A percentile compares a stretch with the other conserved stretches of the same genome.
Evolutionary conservation across 2,888 invertebrate species (phyloP).

Genomic region (Ennomos quercinarius): DNA sequence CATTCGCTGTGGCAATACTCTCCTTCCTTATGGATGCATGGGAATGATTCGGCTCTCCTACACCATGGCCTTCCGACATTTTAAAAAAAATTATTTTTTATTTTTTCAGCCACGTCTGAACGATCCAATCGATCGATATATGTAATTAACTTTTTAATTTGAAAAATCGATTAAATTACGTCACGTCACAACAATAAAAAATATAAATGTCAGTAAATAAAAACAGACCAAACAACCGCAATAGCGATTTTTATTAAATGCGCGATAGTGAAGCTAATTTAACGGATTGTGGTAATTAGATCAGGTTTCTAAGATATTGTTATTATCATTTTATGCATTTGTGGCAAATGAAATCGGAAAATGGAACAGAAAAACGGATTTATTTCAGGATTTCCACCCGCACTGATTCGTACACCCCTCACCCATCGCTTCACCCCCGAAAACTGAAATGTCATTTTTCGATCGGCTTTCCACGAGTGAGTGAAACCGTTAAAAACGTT

Average conservation of each 20-base stretch:
- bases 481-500: conserved; percentile 17
- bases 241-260: conserved; percentile 29
- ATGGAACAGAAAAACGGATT: conserved; percentile 61
- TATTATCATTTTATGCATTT: conserved; percentile 48
- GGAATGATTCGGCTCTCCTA: conserved; percentile 62
- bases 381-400: conserved; percentile 59
- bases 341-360: conserved; percentile 53
- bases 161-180: conserved; percentile 40
- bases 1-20: conserved; percentile 73
- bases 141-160: conserved; percentile 10
- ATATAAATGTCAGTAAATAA: conserved; percentile 39
- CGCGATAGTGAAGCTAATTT: conserved; percentile 20
- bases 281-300: conserved; percentile 20
- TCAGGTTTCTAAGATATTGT: conserved; percentile 25
- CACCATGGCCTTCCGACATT: conserved; percentile 74
- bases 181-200: conserved; percentile 41
- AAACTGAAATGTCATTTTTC: conserved; percentile 74
- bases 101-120: conserved; percentile 11
- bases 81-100: conserved; percentile 35
- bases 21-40: conserved; percentile 67
- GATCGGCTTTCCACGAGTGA: conserved; percentile 62
- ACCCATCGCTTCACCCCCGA: conserved; percentile 62
- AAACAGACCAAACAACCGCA: conserved; percentile 38
- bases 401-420: conserved; percentile 60
- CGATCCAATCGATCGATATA: conserved; percentile 35